Evolutionary conservation across 2,888 invertebrate genomes (phyloP).

Genomic region (Ypsolopha sequella): DNA sequence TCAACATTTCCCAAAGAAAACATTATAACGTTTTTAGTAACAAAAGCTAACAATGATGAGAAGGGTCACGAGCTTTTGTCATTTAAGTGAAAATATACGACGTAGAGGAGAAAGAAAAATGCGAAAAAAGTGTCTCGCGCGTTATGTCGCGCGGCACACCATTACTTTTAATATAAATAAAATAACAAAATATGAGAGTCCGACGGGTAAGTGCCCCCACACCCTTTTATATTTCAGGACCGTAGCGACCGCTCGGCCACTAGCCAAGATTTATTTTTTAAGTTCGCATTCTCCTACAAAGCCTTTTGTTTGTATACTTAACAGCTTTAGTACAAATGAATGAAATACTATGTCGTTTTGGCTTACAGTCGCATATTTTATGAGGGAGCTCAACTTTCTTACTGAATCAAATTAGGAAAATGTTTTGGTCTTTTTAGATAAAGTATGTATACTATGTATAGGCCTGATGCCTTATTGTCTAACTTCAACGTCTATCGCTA

Average conservation of each 20-base stretch:
- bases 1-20: too few relatives aligned
- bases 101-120: conserved; percentile 60
- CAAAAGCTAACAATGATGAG: conserved; percentile 38
- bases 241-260: conserved; percentile 20
- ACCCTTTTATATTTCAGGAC: conserved; percentile 65
- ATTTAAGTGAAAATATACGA: conserved; percentile 70
- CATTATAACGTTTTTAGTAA: not conserved
- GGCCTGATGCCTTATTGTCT: too few relatives aligned
- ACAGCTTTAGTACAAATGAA: conserved; percentile 2
- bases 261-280: conserved; percentile 38
- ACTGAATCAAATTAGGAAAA: too few relatives aligned
- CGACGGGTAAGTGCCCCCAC: conserved; percentile 66
- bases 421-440: too few relatives aligned
- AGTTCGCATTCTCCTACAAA: conserved; percentile 16
- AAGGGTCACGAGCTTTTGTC: conserved; percentile 58
- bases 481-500: too few relatives aligned
- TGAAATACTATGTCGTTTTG: not conserved
- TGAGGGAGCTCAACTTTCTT: not conserved
- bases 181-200: conserved; percentile 71
- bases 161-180: conserved; percentile 72
- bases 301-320: conserved; percentile 10
- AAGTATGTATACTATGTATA: too few relatives aligned
- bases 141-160: conserved; percentile 59
- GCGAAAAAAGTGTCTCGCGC: conserved; percentile 60
- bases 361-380: not conserved